Evolutionary conservation across 2,113 vertebrate species (phyloP), one percentile per base, ranked within the genome.

Genomic region (Murina feae): DNA sequence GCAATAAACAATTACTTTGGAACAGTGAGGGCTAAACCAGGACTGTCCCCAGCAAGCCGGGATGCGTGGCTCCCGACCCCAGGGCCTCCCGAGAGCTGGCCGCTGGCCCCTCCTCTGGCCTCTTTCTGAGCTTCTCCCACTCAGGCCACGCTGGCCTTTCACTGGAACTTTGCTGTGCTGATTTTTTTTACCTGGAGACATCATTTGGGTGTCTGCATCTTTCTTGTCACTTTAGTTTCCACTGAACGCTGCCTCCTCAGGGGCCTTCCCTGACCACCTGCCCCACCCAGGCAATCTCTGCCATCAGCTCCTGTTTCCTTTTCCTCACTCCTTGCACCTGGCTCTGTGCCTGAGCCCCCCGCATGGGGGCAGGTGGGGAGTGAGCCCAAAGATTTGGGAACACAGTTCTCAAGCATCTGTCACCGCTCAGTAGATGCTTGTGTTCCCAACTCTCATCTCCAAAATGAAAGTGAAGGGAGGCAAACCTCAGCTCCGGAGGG

Each of bases 381-480:
- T 16, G 37, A 1, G 47, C 49, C 35, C 79, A 49, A 2, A 23
- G 20, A 17, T 49, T 68, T 25, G 55, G 78, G 69, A 68, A 65
- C n/a, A 58, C 21, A 5, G 3, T 20, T 58, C 75, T 60, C 10
- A 69, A 80, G 35, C 32, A 68, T 55, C 80, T 39, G 69, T 66
- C 80, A 6, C 49, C 44, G 65, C 42, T 1, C 14, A n/a, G 49
- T n/a, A 39, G 30, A 75, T 16, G 68, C n/a, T 16, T 14, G 21
- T 13, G 55, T 65, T 55, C 20, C 11, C 21, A 21, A 86, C 69
- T 32, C n/a, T 11, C 21, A 3, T 68, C 44, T 92, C 58, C 82
- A 51, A 89, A 95, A 78, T 55, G 82, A 88, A 95, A 90, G 81
- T 51, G 37, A 82, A 93, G 60, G 42, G 60, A 80, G 39, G 53